Base-by-base conservation (phyloP, 2,113 vertebrate genomes). In the Dasyornis broadbenti region DNA sequence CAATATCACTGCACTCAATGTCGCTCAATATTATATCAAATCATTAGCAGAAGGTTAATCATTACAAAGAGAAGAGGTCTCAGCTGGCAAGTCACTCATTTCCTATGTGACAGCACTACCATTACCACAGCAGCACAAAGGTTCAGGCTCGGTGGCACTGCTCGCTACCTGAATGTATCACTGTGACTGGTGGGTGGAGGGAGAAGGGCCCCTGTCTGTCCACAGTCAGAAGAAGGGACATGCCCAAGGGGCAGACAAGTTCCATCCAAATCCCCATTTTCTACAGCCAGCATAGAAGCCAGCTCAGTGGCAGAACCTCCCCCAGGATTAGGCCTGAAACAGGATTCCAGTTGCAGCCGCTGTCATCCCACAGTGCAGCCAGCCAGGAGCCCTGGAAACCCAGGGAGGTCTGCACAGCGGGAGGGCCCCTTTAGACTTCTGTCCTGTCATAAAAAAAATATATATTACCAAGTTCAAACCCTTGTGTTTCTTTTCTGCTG, bases 401-500 rank as follows among this genome's bases (percentile, higher is more conserved):
- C 3, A 4, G 88, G 40, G 85, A 95, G 91, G 78, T 92, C 89
- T 93, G 88, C 28, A 19, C 24, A 7, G 8, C 13, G 3, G 76
- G 81, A 35, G 61, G 40, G 79, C 26, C 60, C 73, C 93, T 95
- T 95, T 50, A 94, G 91, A 85, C 63, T 72, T 95, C 92, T 86
- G 89, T 77, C 69, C 90, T 91, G 82, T 93, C 95, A 95, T 96
- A 93, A 97, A 97, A 49, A 96, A 96, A 56, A 90, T 19, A 92
- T 56, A 60, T 89, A 92, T 75, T 85, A 94, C 94, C 68, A 64
- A 95, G 82, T 95, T 96, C 94, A 95, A 97, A 97, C 90, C 91
- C 91, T 80, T 82, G 92, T 82, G 70, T 95, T 97, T 97, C 95
- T 97, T 95, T 96, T 97, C 95, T 91, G 85, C 95, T 89, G 89